These are phyloP conservation scores for Hyles lineata DNA, from an alignment of 2,888 invertebrate species.

Conservation along the genomic window DNA sequence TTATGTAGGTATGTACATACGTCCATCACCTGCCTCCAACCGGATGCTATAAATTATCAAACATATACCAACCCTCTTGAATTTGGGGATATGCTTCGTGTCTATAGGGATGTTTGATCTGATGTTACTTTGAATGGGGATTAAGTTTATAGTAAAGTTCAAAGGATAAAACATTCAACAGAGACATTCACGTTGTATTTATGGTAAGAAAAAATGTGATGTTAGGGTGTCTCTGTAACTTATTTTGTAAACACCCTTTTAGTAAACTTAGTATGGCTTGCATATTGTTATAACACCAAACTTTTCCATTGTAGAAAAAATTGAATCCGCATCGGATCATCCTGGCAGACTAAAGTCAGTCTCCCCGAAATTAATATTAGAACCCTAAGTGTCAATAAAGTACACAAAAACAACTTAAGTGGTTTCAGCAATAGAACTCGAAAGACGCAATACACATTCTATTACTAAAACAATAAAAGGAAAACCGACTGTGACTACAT, in stretches of 20 bases:
- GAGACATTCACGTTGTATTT: background rate
- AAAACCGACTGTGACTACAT: background rate
- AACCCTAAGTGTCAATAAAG: no score
- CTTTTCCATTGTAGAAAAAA: background rate
- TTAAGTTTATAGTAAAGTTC: slow-evolving; percentile 1
- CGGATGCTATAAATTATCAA: slow-evolving; percentile 78
- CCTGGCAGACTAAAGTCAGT: no score
- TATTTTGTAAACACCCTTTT: background rate
- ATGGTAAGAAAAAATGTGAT: no score
- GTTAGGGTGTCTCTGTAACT: no score
- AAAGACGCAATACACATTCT: background rate
- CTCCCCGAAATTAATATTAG: no score
- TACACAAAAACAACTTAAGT: background rate
- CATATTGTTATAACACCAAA: background rate
- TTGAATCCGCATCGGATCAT: no score
- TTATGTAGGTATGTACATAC: slow-evolving; percentile 36
- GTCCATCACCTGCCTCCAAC: slow-evolving; percentile 75
- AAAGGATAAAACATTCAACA: background rate
- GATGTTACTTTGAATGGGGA: slow-evolving; percentile 4
- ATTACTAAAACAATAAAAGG: background rate
- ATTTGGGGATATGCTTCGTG: slow-evolving; percentile 42
- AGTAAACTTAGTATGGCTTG: background rate
- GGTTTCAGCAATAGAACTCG: background rate
- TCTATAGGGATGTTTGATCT: slow-evolving; percentile 14
- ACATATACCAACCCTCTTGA: slow-evolving; percentile 65